Base-by-base conservation (phyloP, 2,888 invertebrate species). In the Esperia sulphurella region DNA sequence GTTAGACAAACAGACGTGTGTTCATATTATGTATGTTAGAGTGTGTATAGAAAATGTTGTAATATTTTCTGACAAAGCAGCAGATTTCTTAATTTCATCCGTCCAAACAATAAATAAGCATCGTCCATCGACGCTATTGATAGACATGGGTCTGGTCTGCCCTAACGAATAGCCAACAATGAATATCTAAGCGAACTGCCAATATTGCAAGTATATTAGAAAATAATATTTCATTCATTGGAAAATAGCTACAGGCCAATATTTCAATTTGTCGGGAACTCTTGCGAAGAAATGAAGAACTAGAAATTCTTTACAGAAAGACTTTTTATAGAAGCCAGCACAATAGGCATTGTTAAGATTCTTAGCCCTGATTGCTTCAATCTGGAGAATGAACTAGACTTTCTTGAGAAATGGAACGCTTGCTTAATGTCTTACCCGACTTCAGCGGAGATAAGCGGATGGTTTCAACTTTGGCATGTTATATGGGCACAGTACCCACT, bases 271-370 rank as follows among this genome's bases (percentile, higher is more conserved):
- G 30, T 9, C 30, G 2, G n/a, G 30, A 41, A 28, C 40, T 39
- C n/a, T 21, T 10, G 9, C n/a, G n/a, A 13, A 13, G 35, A 13
- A 13, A 41, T 21, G 41, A 30, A 41, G 12, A 33, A 31, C 33
- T 43, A 43, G 33, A 14, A 33, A 43, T 33, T 30, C 13, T 31
- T 14, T 41, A 10, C n/a, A 41, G 41, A 4, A 21, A 28, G 29
- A 10, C 21, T 41, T 41, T 41, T 29, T 41, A 41, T 12, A 43
- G 12, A 33, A 43, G 13, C 13, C n/a, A 40, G 21, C 31, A 43
- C 43, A 43, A 43, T 43, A 33, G 43, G 43, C 43, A 43, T 43
- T 43, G 43, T 43, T 41, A 13, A 13, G 8, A 30, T 31, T 30
- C 14, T 13, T 42, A 12, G 4, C 14, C 8, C 7, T 13, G 30